Evolutionary conservation across 2,888 invertebrate species (phyloP).

Genomic region (Horisme vitalbata): DNA sequence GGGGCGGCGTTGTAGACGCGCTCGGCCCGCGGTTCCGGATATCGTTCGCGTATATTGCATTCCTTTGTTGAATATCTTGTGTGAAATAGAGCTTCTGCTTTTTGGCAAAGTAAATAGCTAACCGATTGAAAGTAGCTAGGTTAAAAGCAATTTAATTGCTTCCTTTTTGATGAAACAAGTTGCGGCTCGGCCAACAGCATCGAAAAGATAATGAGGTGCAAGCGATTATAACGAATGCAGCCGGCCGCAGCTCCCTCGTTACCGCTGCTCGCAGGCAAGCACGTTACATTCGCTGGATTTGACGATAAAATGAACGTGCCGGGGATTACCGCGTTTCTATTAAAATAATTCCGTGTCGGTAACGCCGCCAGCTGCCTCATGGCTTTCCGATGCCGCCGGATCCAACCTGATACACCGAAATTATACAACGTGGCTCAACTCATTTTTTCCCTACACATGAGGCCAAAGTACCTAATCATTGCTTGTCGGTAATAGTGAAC

Average conservation of each 20-base stretch:
- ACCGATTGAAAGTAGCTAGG: not conserved
- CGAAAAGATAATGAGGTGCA: not conserved
- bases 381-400: too few species aligned
- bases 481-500: too few species aligned
- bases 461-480: too few species aligned
- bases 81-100: slow-evolving; percentile 12
- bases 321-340: too few species aligned
- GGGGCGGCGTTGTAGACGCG: not conserved
- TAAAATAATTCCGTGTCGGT: slow-evolving; percentile 9
- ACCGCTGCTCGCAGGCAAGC: not conserved
- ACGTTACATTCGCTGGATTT: too few species aligned
- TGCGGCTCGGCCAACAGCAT: not conserved
- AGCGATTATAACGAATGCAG: too few species aligned
- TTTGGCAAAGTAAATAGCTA: slow-evolving; percentile 4
- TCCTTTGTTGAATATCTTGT: slow-evolving; percentile 13
- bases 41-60: slow-evolving; percentile 12
- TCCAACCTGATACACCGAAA: too few species aligned
- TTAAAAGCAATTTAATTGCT: not conserved
- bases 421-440: too few species aligned
- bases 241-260: not conserved
- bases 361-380: too few species aligned
- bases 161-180: too few species aligned
- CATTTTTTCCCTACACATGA: too few species aligned
- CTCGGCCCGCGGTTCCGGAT: not conserved
- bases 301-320: too few species aligned